Base-by-base conservation (phyloP, 1,140 invertebrate genomes). In the Calephelis nemesis region DNA sequence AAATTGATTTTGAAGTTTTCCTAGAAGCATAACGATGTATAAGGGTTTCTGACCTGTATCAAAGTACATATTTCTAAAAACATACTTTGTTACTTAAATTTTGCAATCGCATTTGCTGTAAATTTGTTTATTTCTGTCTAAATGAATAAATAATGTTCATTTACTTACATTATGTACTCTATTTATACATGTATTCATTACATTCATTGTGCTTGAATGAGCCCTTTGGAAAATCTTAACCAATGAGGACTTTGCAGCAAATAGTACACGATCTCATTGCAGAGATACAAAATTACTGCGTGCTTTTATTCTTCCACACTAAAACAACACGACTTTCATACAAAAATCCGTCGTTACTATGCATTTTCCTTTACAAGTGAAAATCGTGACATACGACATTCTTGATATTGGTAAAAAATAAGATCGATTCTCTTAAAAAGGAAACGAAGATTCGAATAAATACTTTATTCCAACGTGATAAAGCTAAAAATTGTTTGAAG, bases 401-500 rank as follows among this genome's bases (percentile, higher is more conserved):
- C 74, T 68, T 42, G 39, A 69, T 67, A 54, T 65, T 9, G 7
- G 9, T 8, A 15, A 42, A 72, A 75, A 83, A 81, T 67, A 76
- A 91, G 88, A 91, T 91, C 88, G 88, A 91, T 91, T 89, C 85
- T 91, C 87, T 88, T 76, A 84, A 81, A 87, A 74, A 40, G 54
- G 52, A 66, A 42, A 45, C 5, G 13, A 15, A 19, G 12, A 48
- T 49, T 13, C 4, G 63, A 82, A 72, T 68, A 63, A 60, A 11
- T 69, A 74, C 67, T 66, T 68, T 84, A 75, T 40, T 0, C 0
- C 1, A 0, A 2, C 5, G 0, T 0, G 0, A 0, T 78, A 80
- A 63, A 67, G 81, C 75, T 65, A 5, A 65, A 70, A 76, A 73
- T 85, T 0, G 15, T 64, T 63, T 75, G 76, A 8, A 50, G 4